Evolutionary conservation across 2,888 invertebrate genomes (phyloP).

Genomic region (Tetramorium bicarinatum): DNA sequence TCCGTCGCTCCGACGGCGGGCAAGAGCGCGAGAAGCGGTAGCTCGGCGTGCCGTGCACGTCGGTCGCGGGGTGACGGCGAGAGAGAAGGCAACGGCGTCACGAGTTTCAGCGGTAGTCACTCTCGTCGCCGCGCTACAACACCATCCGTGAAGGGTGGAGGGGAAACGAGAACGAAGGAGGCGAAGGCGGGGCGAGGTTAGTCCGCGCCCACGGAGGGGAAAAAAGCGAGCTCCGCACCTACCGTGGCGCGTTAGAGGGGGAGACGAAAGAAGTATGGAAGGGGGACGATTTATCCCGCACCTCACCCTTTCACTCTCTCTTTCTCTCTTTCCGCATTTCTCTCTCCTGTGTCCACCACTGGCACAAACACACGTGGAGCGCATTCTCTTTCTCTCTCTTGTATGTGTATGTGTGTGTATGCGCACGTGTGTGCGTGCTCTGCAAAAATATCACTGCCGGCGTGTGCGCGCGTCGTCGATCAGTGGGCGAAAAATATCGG

Average conservation of each 20-base stretch:
- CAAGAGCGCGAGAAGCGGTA: constrained; percentile 81
- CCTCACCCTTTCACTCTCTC: constrained; percentile 48
- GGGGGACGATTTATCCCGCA: constrained; percentile 79
- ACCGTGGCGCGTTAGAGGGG: constrained; percentile 74
- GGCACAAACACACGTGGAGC: constrained; percentile 44
- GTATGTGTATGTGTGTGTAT: constrained; percentile 29
- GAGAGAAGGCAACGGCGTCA: constrained; percentile 77
- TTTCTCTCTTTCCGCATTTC: constrained; percentile 43
- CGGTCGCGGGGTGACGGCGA: constrained; percentile 70
- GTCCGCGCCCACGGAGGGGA: constrained; percentile 87
- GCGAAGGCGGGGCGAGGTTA: constrained; percentile 86
- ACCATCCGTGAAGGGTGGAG: constrained; percentile 66
- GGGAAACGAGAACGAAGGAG: constrained; percentile 68
- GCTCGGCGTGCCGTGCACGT: constrained; percentile 74
- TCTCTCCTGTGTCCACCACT: constrained; percentile 22
- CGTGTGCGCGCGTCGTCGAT: constrained; percentile 58
- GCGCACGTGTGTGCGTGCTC: constrained; percentile 21
- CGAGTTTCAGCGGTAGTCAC: constrained; percentile 74
- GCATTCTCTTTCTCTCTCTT: constrained; percentile 9
- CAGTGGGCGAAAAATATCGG: constrained; percentile 72
- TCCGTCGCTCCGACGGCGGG: constrained; percentile 74
- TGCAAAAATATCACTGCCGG: constrained; percentile 68
- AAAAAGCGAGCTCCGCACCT: constrained; percentile 85
- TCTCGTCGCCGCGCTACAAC: constrained; percentile 76
- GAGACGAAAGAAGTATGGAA: constrained; percentile 81